Base-by-base conservation (phyloP, 2,113 vertebrate species). In the Reinhardtius hippoglossoides region DNA sequence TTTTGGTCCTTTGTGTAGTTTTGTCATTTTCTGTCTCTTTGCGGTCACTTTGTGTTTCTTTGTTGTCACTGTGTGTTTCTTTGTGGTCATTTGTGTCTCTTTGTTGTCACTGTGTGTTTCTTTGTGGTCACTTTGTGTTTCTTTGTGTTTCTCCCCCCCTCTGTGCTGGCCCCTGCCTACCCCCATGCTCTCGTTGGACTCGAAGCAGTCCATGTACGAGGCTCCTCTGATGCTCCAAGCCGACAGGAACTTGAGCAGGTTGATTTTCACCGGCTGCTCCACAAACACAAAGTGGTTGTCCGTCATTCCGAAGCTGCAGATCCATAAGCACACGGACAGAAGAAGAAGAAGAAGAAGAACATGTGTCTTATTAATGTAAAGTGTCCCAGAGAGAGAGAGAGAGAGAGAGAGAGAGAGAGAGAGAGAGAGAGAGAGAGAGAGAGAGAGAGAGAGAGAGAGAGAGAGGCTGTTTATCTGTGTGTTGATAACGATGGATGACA, bases 171-270 rank as follows among this genome's bases (percentile, higher is more conserved):
- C 20, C 0, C 7, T 6, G 37, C 87, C 20, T 89, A 98, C 98
- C 85, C 98, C 98, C 95, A 98, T 97, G 62, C 88, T 96, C 78
- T 98, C 96, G 0, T 97, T 97, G 67, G 96, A 95, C 80, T 99
- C 97, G 0, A 99, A 99, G 88, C 97, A 99, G 90, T 99, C 98
- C 97, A 99, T 98, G 92, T 99, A 99, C 64, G 97, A 97, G 76
- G 97, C 92, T 88, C 97, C 97, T 92, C 96, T 96, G 48, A 98
- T 88, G 77, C 95, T 96, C 98, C 98, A 99, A 0, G 95, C 94
- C 21, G 97, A 95, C 84, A 99, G 94, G 74, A 99, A 99, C 86
- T 98, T 99, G 70, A 98, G 85, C 20, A 99, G 93, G 89, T 99
- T 96, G 92, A 99, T 99, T 90, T 99, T 99, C 82, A 99, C 93